A percentile compares a stretch with the other conserved stretches of the same genome.
Evolutionary conservation across 2,113 vertebrate genomes (phyloP).

Genomic region (Fregetta grallaria): DNA sequence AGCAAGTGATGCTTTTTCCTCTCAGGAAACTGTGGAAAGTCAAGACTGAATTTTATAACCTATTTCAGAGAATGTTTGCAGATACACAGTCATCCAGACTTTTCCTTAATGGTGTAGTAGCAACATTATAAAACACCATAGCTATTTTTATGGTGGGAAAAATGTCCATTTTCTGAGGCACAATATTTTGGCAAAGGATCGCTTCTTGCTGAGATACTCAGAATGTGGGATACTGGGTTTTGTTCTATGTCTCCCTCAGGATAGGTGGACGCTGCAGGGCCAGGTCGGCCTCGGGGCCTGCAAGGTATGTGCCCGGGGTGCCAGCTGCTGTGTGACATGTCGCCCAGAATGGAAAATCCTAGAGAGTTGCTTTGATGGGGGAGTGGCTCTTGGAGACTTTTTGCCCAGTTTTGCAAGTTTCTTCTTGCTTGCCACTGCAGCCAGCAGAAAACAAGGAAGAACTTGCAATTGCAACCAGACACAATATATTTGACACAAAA

Average conservation of each 20-base stretch:
- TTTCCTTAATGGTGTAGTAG: neutral
- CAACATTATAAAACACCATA: neutral
- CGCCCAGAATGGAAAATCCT: neutral
- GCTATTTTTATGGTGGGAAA: neutral
- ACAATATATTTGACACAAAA: neutral
- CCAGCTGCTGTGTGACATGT: neutral
- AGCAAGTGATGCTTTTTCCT: neutral
- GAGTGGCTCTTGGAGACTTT: neutral
- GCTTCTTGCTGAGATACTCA: neutral
- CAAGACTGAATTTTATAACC: neutral
- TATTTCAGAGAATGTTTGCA: neutral
- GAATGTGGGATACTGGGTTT: neutral
- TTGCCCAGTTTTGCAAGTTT: neutral
- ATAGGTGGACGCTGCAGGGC: neutral
- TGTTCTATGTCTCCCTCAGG: neutral
- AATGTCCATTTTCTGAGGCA: neutral
- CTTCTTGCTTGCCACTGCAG: neutral
- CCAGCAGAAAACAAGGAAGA: neutral
- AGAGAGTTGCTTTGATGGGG: neutral
- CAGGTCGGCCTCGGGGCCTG: rapidly evolving
- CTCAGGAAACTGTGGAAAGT: neutral
- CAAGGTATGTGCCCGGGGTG: neutral
- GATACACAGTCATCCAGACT: neutral
- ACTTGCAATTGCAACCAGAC: neutral
- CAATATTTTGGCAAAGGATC: neutral